Base-by-base conservation (phyloP, 30 jellyfish, hydroid and myxozoan genomes). In the Hydractinia symbiolongicarpus region DNA sequence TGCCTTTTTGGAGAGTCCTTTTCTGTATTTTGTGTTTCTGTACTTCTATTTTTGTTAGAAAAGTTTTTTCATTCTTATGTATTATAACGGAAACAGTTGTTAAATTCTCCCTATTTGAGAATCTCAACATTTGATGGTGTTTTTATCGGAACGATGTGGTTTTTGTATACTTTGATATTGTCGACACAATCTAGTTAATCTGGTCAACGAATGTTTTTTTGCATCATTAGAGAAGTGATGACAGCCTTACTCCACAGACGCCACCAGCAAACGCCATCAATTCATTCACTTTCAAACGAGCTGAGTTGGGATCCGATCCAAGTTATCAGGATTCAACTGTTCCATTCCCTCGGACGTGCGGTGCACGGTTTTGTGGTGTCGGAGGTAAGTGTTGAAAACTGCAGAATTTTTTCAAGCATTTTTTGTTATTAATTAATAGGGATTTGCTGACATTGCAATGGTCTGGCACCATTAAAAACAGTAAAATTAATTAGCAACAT, bases 301-400 rank as follows among this genome's bases (percentile, higher is more conserved):
- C 77, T 3, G 88, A 86, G 16, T 51, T 85, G 16, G 52, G 76
- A 6, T 82, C 95, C 30, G 87, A 69, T 49, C 87, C 90, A 5
- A 86, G 96, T 68, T 85, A 86, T 72, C 90, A 85, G 50, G 98
- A 91, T 66, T 94, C 96, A 10, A 91, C 96, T 11, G 96, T 91
- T 6, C 98, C 98, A 4, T 86, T 91, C 68, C 98, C 98, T n/a
- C 64, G 98, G 53, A 85, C 86, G 58, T 86, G 96, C 64, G 98
- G 98, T 0, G 98, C 98, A n/a, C 61, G 98, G 10, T 91, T 91
- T 69, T 91, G 98, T 83, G 96, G 98, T 58, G 98, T 87, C 44
- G 98, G 98, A 49, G 87, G 87, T 79, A 62, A 9, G n/a, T 11
- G 44, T 30, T 30, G 44, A 30, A 30, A 30, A 30, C 44, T 58